Evolutionary conservation across 2,888 invertebrate genomes (phyloP).

Genomic region (Thera obeliscata): DNA sequence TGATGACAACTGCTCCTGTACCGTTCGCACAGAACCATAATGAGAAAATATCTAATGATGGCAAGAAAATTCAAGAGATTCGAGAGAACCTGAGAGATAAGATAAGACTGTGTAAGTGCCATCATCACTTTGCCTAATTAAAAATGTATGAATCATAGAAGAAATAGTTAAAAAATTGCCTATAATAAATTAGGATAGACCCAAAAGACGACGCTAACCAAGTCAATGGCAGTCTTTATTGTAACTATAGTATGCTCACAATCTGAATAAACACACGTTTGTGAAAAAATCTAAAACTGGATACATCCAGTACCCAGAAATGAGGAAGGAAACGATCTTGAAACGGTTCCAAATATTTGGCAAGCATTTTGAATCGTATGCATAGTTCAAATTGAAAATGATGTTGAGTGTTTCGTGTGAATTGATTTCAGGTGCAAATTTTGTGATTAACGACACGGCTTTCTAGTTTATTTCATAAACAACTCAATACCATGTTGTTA

Average conservation of each 20-base stretch:
- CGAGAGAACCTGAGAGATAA: too few species aligned
- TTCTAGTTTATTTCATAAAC: background rate
- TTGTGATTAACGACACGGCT: background rate
- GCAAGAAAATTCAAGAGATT: too few species aligned
- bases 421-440: slow-evolving; percentile 13
- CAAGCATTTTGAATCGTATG: slow-evolving; percentile 25
- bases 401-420: slow-evolving; percentile 12
- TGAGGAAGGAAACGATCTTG: slow-evolving; percentile 33
- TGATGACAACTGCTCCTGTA: too few species aligned
- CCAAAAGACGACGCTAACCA: background rate
- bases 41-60: too few species aligned
- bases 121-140: too few species aligned
- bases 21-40: too few species aligned
- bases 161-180: too few species aligned
- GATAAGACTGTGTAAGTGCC: too few species aligned
- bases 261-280: slow-evolving; percentile 24
- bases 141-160: too few species aligned
- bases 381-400: slow-evolving; percentile 21
- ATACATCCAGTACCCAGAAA: slow-evolving; percentile 22
- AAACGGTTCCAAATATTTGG: slow-evolving; percentile 32
- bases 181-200: too few species aligned
- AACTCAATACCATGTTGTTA: too few species aligned
- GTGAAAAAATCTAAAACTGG: slow-evolving; percentile 28
- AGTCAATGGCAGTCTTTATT: background rate
- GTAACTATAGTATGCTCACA: too few species aligned